Evolutionary conservation across 2,888 invertebrate genomes (phyloP), one percentile per base, ranked within the genome.

Genomic region (Lomographa bimaculata): DNA sequence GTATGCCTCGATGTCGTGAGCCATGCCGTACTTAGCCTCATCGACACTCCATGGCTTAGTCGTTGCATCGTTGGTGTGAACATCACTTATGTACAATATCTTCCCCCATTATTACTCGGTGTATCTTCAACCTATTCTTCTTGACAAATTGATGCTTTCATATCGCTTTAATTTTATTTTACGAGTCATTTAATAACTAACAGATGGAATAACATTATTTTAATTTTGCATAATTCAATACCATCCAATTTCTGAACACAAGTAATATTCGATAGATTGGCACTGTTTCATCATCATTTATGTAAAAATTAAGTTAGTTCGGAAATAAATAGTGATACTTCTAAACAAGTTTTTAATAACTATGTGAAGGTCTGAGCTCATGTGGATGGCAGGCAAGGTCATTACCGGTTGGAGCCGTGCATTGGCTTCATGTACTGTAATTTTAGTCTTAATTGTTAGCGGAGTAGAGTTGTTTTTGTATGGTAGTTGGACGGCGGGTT

Each of bases 41-140:
- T 69, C 54, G 70, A 73, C 76, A 74, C 78, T 72, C 82, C 68
- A 85, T 81, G 85, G 85, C 87, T 87, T 87, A 76, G 84, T 80
- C 55, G 73, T 79, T 77, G 64, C 85, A 86, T 87, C 67, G 70
- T 85, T 68, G 80, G 79, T 84, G 85, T 84, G 53, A 57, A 44
- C 51, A 59, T 59, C 60, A 60, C 57, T 43, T 55, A 50, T 64
- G 59, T 64, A 61, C 50, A 60, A 64, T 46, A 49, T 43, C 49
- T 51, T 54, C 51, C 43, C 40, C 46, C 73, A 74, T 71, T 66
- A 67, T 64, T 69, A 64, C 64, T 78, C 69, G 77, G 77, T 74
- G 71, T 73, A 46, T 73, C 77, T 76, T 72, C 67, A 69, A n/a
- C 74, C 68, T 67, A 64, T 64, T 59, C 77, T 76, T 64, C 77